Conservation (phyloP, 1,140 invertebrate species). For the Eumaeus atala region DNA sequence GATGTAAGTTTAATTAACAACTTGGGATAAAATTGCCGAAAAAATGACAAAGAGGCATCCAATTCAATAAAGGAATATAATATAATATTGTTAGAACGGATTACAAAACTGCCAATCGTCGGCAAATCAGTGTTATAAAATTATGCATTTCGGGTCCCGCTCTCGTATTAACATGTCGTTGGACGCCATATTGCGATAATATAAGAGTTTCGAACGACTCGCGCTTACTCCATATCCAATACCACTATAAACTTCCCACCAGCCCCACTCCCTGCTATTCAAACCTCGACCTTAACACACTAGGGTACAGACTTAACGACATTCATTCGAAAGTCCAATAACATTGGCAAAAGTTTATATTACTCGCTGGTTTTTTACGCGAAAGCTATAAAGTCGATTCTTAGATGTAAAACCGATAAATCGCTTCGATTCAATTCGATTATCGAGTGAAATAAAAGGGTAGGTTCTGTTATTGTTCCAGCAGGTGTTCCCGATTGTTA, state of each 20-base stretch:
- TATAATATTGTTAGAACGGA: no score
- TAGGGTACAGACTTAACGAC: not conserved
- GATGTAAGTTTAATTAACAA: no score
- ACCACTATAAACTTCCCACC: not conserved
- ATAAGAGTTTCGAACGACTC: constrained; percentile 52
- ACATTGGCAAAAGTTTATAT: constrained; percentile 30
- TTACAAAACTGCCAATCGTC: constrained; percentile 11
- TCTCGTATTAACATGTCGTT: constrained; percentile 64
- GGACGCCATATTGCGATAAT: constrained; percentile 58
- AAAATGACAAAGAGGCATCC: no score
- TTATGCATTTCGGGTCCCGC: constrained; percentile 56
- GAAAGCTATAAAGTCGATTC: constrained; percentile 43
- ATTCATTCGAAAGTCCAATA: not conserved
- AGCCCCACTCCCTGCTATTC: not conserved
- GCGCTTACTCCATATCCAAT: constrained; percentile 28
- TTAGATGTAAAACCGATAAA: constrained; percentile 45
- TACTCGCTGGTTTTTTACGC: constrained; percentile 42
- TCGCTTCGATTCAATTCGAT: constrained; percentile 47
- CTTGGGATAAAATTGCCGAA: no score
- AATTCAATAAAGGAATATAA: no score
- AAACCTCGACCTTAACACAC: constrained; percentile 18
- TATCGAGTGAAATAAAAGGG: constrained; percentile 44
- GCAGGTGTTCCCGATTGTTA: constrained; percentile 44
- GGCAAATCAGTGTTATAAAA: constrained; percentile 48
- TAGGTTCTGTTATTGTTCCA: constrained; percentile 26